Evolutionary conservation across 2,888 invertebrate genomes (phyloP), one percentile per base, ranked within the genome.

Genomic region (Choristoneura rosaceana): DNA sequence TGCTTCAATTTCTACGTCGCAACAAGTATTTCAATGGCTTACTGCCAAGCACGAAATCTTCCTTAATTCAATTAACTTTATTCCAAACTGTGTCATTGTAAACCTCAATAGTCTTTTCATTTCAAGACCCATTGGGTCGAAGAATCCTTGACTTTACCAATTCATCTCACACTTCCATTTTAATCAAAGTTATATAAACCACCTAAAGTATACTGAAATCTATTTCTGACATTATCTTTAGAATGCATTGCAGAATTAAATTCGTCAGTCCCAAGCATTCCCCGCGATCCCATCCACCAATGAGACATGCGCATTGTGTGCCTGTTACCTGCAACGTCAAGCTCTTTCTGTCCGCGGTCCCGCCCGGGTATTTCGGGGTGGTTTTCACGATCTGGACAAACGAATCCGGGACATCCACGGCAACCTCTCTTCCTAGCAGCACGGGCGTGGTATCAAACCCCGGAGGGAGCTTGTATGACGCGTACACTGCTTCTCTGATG

Each of bases 401-500:
- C 83, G 96, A 96, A 76, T 97, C 98, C 4, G 98, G 98, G 77
- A 98, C 98, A 90, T 98, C 98, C 73, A 98, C 98, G 3, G 98
- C 97, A 95, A 96, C 94, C 87, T 96, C 96, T 75, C 96, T 81
- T 15, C 93, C 93, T 41, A 93, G 86, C 69, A 94, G 85, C 73
- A 93, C 93, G 74, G 94, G 94, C 25, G 95, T 93, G 77, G 95
- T 88, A 77, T 93, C 93, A 78, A 92, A 93, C 67, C 93, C 92
- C 5, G 93, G 90, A 4, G 94, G 93, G 78, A 93, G 85, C 81
- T 92, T 90, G 81, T 92, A 92, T 7, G 94, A 90, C 9, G 94
- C 93, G 81, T 94, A 94, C 17, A 92, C 90, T 15, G 93, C 93
- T 76, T 93, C 93, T 64, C 93, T 84, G 75, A 93, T 94, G 78